These are phyloP conservation scores for Semnornis frantzii DNA, from an alignment of 2,113 vertebrate species.

Conservation along the genomic window DNA sequence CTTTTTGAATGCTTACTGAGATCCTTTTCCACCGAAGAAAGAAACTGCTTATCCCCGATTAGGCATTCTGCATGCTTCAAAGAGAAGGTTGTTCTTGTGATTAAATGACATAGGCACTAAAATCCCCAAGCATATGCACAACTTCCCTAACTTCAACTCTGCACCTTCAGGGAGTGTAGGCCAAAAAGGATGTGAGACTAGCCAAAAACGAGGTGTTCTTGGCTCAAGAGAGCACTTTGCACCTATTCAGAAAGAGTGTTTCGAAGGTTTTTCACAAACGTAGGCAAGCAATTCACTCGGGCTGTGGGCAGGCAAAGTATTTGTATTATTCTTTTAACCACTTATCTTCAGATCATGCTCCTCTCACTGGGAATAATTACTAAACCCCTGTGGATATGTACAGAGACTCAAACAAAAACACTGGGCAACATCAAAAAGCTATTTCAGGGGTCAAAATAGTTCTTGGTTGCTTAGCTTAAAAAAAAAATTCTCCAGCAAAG, in stretches of 20 bases:
- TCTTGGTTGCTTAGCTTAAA: conserved; percentile 40
- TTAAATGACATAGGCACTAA: conserved; percentile 58
- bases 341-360: neutral
- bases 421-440: conserved; percentile 44
- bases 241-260: conserved; percentile 47
- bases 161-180: neutral
- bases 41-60: conserved; percentile 17
- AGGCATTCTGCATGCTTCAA: conserved; percentile 8
- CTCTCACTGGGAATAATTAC: conserved; percentile 37
- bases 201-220: conserved; percentile 39
- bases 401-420: neutral
- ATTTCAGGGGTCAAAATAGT: conserved; percentile 47
- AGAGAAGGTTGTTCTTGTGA: conserved; percentile 19
- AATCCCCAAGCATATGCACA: conserved; percentile 33
- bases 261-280: conserved; percentile 51
- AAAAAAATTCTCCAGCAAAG: conserved; percentile 30
- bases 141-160: conserved; percentile 36
- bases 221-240: conserved; percentile 13
- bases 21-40: neutral
- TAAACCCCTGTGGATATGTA: neutral
- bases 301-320: conserved; percentile 6
- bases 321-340: neutral
- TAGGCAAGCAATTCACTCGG: conserved; percentile 31
- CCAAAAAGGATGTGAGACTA: conserved; percentile 31
- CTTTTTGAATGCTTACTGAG: neutral